Evolutionary conservation across 2,797 vertebrate genomes (phyloP).

Genomic region (Alfaro cultratus): DNA sequence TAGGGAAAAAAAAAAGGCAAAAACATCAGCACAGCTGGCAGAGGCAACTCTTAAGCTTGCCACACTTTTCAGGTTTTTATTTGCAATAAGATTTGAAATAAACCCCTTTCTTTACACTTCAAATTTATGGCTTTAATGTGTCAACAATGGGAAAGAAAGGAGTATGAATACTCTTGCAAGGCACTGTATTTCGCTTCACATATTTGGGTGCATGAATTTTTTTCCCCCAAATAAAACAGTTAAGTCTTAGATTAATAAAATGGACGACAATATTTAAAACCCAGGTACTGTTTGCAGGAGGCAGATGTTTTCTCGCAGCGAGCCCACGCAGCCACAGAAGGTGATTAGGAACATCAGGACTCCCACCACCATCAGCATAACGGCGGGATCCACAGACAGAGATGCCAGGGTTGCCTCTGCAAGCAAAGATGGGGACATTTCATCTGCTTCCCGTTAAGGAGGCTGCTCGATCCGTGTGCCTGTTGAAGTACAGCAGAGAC

Average conservation of each 20-base stretch:
- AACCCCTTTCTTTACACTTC: background rate
- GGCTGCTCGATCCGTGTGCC: background rate
- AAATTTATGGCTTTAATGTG: background rate
- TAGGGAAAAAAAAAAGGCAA: background rate
- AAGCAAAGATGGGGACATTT: background rate
- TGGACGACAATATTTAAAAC: background rate
- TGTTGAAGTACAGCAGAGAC: background rate
- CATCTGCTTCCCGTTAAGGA: background rate
- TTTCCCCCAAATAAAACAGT: background rate
- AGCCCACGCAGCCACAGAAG: constrained; percentile 95
- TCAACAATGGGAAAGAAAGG: background rate
- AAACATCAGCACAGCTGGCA: background rate
- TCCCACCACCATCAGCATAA: constrained; percentile 88
- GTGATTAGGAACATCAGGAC: constrained; percentile 93
- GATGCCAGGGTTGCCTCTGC: constrained; percentile 87
- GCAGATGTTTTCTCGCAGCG: constrained; percentile 93
- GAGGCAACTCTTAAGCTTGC: background rate
- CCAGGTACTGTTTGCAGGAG: constrained; percentile 88
- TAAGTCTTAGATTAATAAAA: background rate
- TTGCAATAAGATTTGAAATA: background rate
- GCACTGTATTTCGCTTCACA: background rate
- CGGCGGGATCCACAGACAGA: constrained; percentile 88
- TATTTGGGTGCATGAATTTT: background rate
- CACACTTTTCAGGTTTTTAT: background rate
- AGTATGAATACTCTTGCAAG: background rate